A percentile compares a stretch with the other conserved stretches of the same genome.
Evolutionary conservation across 37 sponge, comb jelly and placozoan genomes (phyloP).

Genomic region (Geodia barretti): DNA sequence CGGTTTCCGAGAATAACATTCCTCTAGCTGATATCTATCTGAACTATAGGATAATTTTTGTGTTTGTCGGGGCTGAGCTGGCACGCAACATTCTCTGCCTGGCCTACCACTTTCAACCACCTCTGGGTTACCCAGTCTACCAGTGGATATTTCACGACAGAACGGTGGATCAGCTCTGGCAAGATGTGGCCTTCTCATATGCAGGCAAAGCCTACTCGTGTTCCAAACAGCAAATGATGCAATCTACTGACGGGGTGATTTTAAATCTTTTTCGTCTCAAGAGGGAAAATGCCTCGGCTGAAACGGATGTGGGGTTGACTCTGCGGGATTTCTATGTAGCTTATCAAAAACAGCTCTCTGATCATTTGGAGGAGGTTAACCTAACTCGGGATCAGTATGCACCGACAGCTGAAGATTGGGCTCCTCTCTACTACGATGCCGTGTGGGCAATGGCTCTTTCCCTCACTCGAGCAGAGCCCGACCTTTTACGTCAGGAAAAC

Average conservation of each 20-base stretch:
- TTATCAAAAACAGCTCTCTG: slow-evolving; percentile 1
- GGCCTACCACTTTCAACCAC: background rate
- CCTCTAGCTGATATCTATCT: background rate
- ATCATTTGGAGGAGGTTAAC: background rate
- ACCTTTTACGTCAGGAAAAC: background rate
- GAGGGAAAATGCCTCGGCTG: background rate
- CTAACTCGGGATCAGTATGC: background rate
- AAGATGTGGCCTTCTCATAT: background rate
- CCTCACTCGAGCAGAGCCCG: background rate
- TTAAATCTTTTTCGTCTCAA: background rate
- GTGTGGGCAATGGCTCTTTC: slow-evolving; percentile 28
- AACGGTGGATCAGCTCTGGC: background rate
- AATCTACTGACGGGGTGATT: background rate
- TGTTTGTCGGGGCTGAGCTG: slow-evolving; percentile 10
- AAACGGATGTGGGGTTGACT: background rate
- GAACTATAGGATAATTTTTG: slow-evolving; percentile 10
- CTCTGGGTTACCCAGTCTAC: slow-evolving; percentile 3
- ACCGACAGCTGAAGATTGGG: background rate
- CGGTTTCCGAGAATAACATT: background rate
- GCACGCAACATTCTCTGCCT: slow-evolving; percentile 6
- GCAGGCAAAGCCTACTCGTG: background rate
- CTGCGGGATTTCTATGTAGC: background rate
- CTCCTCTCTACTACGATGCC: slow-evolving; percentile 5
- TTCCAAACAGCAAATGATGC: background rate
- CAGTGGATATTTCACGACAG: slow-evolving; percentile 22